These are phyloP conservation scores for Glaucopsyche alexis DNA, from an alignment of 2,888 invertebrate species.

Conservation along the genomic window DNA sequence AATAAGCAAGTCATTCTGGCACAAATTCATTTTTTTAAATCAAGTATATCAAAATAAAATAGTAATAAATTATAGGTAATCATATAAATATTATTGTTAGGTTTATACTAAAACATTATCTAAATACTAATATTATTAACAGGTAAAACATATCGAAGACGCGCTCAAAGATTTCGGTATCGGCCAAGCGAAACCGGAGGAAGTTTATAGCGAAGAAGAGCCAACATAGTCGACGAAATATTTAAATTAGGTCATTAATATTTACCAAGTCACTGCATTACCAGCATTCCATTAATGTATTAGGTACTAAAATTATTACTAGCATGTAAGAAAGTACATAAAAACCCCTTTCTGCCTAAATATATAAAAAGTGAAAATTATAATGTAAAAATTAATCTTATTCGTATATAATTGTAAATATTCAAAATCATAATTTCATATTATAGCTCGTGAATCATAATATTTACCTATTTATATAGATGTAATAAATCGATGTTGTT, in stretches of 20 bases:
- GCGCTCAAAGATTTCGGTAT: slow-evolving; percentile 83
- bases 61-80: too few species aligned
- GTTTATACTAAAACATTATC: too few species aligned
- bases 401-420: not conserved
- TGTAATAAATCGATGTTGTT: not conserved
- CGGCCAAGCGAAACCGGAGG: slow-evolving; percentile 64
- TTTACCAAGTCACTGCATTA: not conserved
- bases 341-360: not conserved
- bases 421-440: not conserved
- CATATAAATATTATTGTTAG: too few species aligned
- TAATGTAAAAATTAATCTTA: not conserved
- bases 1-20: too few species aligned
- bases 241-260: not conserved
- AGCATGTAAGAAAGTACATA: not conserved
- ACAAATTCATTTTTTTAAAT: too few species aligned
- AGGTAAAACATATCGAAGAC: slow-evolving; percentile 83
- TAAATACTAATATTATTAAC: slow-evolving; percentile 38
- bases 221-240: slow-evolving; percentile 52
- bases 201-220: slow-evolving; percentile 54
- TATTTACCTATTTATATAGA: not conserved
- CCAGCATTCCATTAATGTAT: slow-evolving; percentile 1
- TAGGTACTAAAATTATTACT: not conserved
- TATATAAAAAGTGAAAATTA: not conserved
- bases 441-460: not conserved
- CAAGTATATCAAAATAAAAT: too few species aligned